These are phyloP conservation scores for Latrodectus hesperus DNA, from an alignment of 2,888 invertebrate species.

Conservation along the genomic window DNA sequence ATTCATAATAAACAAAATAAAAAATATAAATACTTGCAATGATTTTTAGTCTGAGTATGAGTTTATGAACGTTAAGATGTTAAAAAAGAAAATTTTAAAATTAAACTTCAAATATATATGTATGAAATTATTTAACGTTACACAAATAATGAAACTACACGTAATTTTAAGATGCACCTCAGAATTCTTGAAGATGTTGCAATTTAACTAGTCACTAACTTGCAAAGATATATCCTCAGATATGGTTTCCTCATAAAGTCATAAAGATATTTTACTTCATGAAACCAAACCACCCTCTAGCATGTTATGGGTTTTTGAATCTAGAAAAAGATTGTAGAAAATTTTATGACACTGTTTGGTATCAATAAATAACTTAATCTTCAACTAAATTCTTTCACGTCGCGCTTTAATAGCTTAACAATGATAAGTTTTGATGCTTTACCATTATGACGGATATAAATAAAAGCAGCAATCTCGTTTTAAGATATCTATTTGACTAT, in stretches of 20 bases:
- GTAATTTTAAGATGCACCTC: no score
- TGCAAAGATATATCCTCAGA: not conserved
- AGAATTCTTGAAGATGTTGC: no score
- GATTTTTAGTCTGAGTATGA: no score
- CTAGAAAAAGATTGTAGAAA: not conserved
- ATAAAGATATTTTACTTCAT: not conserved
- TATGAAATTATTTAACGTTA: no score
- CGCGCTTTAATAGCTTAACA: not conserved
- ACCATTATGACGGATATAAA: not conserved
- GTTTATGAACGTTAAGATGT: no score
- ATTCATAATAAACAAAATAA: no score
- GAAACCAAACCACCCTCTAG: no score
- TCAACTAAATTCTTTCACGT: constrained; percentile 8
- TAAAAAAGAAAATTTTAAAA: no score
- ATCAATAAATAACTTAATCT: not conserved
- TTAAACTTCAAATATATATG: no score
- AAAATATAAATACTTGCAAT: no score
- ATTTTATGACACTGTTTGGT: not conserved
- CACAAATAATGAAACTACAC: no score
- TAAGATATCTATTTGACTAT: not conserved
- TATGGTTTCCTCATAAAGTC: constrained; percentile 7
- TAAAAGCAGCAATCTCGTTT: not conserved
- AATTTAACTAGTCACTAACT: not conserved
- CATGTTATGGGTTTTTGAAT: no score
- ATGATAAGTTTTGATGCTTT: constrained; percentile 6